Evolutionary conservation across 1,140 invertebrate species (phyloP).

Genomic region (Drosophila sp.): DNA sequence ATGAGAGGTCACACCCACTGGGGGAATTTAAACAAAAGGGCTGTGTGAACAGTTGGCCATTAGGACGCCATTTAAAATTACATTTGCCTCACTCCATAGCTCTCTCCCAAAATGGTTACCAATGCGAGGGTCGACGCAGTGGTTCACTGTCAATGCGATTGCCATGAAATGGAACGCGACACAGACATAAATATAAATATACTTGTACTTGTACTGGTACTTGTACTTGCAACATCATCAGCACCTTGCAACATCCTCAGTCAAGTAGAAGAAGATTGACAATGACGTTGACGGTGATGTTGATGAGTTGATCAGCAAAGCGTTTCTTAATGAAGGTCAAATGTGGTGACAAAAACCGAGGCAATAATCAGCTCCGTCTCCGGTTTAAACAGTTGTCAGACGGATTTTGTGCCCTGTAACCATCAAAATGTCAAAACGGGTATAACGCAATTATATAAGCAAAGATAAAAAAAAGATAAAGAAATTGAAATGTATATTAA

Average conservation of each 20-base stretch:
- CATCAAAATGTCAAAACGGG: not conserved
- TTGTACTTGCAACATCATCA: constrained; percentile 33
- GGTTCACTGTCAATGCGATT: constrained; percentile 44
- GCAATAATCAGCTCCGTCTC: not conserved
- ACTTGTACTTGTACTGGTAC: not conserved
- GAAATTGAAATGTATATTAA: no score
- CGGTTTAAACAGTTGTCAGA: constrained; percentile 12
- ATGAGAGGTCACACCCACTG: constrained; percentile 14
- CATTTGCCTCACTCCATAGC: constrained; percentile 11
- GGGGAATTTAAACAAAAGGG: constrained; percentile 22
- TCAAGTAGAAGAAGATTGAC: constrained; percentile 15
- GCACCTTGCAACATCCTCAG: constrained; percentile 16
- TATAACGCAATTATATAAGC: no score
- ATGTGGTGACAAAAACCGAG: constrained; percentile 55
- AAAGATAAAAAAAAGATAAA: no score
- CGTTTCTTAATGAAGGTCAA: constrained; percentile 64
- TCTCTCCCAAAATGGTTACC: constrained; percentile 6
- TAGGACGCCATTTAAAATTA: constrained; percentile 51
- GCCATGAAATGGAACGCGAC: constrained; percentile 13
- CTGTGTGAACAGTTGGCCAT: constrained; percentile 28
- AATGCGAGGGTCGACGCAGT: constrained; percentile 29
- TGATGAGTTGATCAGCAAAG: constrained; percentile 52
- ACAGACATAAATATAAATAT: constrained; percentile 10
- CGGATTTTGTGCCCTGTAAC: constrained; percentile 8
- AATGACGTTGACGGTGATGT: constrained; percentile 35